These are phyloP conservation scores for Panzeria rudis DNA, from an alignment of 2,888 invertebrate genomes.

Conservation along the genomic window DNA sequence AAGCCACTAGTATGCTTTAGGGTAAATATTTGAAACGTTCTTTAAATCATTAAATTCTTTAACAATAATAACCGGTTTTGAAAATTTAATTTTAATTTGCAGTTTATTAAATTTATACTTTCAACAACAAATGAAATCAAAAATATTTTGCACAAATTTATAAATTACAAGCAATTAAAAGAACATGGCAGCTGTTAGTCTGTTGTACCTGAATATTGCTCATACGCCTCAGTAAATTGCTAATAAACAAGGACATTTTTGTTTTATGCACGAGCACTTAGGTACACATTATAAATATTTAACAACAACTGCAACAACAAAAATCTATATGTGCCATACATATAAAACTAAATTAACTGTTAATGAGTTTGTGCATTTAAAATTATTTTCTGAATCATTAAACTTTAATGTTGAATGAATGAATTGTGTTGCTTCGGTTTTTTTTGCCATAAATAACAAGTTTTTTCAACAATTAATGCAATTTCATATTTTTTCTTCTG, in stretches of 20 bases:
- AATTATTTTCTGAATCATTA: constrained; percentile 23
- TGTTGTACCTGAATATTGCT: constrained; percentile 2
- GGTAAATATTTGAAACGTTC: too few relatives aligned
- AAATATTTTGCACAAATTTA: background rate
- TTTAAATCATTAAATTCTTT: too few relatives aligned
- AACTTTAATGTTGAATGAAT: constrained; percentile 13
- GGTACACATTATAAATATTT: background rate
- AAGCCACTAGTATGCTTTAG: too few relatives aligned
- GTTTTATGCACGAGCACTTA: background rate
- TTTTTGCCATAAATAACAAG: constrained; percentile 19
- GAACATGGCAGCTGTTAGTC: background rate
- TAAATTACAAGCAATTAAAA: background rate
- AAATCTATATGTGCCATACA: background rate
- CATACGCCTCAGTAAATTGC: constrained; percentile 35
- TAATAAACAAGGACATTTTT: constrained; percentile 49
- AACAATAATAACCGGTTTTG: too few relatives aligned
- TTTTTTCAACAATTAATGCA: constrained; percentile 18
- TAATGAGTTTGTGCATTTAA: constrained; percentile 24
- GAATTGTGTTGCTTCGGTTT: background rate
- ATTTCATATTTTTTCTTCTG: background rate
- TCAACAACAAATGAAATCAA: background rate
- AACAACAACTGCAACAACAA: background rate
- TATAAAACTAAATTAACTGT: constrained; percentile 32
- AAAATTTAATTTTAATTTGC: too few relatives aligned
- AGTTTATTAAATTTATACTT: background rate